These are phyloP conservation scores for Lytechinus variegatus DNA, from an alignment of 35 echinoderm and acorn worm species.

Conservation along the genomic window DNA sequence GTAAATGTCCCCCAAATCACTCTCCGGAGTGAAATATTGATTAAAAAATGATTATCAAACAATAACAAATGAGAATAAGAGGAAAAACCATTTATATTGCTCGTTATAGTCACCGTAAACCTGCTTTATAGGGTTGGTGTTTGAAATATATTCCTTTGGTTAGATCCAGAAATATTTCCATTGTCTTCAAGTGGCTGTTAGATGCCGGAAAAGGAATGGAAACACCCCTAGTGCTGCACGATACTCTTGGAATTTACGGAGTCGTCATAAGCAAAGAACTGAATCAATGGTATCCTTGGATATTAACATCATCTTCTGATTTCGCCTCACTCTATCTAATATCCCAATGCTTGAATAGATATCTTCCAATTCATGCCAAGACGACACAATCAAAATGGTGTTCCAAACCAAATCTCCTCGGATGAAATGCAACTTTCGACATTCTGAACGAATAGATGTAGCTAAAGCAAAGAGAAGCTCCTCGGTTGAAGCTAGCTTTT, in stretches of 20 bases:
- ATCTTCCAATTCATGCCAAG: background rate
- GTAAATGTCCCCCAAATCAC: too few species aligned
- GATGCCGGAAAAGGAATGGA: too few species aligned
- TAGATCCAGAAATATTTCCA: background rate
- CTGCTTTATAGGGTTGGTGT: background rate
- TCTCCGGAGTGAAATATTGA: too few species aligned
- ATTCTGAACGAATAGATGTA: background rate
- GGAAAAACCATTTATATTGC: background rate
- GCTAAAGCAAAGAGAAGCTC: too few species aligned
- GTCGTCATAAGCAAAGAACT: background rate
- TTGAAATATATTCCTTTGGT: background rate
- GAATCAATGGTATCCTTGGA: background rate
- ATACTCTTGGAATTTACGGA: too few species aligned
- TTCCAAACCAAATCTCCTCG: background rate
- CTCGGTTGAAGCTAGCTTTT: background rate
- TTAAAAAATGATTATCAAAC: too few species aligned
- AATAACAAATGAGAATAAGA: background rate
- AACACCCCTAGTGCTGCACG: too few species aligned
- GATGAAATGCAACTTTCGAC: background rate
- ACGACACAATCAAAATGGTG: background rate
- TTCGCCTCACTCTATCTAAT: background rate
- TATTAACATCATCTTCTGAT: background rate
- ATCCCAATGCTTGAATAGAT: background rate
- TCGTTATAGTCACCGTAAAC: background rate
- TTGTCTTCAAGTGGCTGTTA: background rate